Evolutionary conservation across 2,888 invertebrate genomes (phyloP).

Genomic region (Drosophila anomalata): DNA sequence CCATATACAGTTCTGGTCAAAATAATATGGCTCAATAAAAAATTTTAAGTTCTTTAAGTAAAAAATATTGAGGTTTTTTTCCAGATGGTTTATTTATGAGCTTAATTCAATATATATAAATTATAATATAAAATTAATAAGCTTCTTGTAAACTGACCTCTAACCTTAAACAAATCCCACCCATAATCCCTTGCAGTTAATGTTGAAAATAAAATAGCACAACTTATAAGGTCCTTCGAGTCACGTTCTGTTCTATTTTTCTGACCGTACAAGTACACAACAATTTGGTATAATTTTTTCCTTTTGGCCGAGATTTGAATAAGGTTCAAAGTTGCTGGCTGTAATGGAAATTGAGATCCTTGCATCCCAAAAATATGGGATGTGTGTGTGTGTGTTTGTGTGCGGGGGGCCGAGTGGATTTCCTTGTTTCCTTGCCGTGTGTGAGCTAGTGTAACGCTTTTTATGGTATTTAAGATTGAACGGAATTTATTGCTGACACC

Average conservation of each 20-base stretch:
- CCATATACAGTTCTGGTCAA: background rate
- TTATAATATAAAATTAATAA: too few species aligned
- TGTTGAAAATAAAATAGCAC: background rate
- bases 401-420: constrained; percentile 48
- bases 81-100: too few species aligned
- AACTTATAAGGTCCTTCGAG: background rate
- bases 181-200: background rate
- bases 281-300: constrained; percentile 52
- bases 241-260: constrained; percentile 4
- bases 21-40: background rate
- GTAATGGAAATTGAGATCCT: constrained; percentile 70
- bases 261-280: constrained; percentile 23
- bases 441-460: constrained; percentile 63
- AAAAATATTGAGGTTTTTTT: too few species aligned
- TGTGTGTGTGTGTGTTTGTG: background rate
- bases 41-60: background rate
- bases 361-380: constrained; percentile 15
- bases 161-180: background rate
- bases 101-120: too few species aligned
- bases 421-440: constrained; percentile 12
- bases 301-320: constrained; percentile 69
- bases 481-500: constrained; percentile 80
- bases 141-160: background rate
- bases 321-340: constrained; percentile 74
- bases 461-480: constrained; percentile 82